Evolutionary conservation across 2,888 invertebrate genomes (phyloP).

Genomic region (Xestia ashworthii): DNA sequence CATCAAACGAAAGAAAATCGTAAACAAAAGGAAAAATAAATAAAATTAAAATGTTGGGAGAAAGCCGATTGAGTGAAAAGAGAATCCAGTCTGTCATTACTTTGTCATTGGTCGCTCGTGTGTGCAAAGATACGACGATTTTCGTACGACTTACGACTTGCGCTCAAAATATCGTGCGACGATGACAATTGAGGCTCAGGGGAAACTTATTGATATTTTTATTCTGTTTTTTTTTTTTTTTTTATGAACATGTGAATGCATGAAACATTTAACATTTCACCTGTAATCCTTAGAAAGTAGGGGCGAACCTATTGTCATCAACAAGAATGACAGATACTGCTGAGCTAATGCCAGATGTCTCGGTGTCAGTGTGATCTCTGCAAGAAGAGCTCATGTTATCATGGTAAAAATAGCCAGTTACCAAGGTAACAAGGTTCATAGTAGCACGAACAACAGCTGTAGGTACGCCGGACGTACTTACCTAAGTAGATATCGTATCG

Average conservation of each 20-base stretch:
- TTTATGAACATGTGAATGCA: background rate
- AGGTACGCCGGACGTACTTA: background rate
- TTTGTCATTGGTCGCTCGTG: constrained; percentile 69
- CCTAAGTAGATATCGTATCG: background rate
- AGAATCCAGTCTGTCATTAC: constrained; percentile 62
- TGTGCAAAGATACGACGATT: constrained; percentile 66
- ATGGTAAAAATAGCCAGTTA: no score
- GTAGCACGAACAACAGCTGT: background rate
- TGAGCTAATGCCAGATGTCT: background rate
- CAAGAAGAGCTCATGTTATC: background rate
- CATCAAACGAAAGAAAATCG: constrained; percentile 40
- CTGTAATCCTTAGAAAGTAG: background rate
- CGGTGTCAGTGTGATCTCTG: background rate
- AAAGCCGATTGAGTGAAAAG: constrained; percentile 59
- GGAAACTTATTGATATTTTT: constrained; percentile 44
- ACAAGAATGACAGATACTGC: background rate
- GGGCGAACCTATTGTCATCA: background rate
- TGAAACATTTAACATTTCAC: background rate
- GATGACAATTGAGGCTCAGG: constrained; percentile 38
- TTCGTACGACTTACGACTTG: constrained; percentile 57
- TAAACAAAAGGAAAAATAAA: constrained; percentile 55
- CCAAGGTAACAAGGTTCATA: background rate
- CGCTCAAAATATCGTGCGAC: constrained; percentile 49
- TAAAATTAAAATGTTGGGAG: constrained; percentile 63
- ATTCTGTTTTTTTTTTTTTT: constrained; percentile 1